Base-by-base conservation (phyloP, 2,797 vertebrate genomes). In the Coccyzus lansbergi region DNA sequence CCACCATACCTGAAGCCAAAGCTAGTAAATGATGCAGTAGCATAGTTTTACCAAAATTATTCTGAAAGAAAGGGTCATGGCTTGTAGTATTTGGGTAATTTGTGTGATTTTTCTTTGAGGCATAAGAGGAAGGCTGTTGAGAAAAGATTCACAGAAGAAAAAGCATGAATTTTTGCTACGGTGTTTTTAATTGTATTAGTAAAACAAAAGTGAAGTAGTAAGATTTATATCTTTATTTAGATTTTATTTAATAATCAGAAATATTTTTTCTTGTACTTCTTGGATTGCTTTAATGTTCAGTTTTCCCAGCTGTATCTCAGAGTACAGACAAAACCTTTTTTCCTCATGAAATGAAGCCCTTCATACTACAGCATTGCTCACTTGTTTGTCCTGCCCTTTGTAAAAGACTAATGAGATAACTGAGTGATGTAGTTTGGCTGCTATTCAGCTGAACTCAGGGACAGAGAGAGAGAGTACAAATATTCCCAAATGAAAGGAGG, bases 371-470 rank as follows among this genome's bases (percentile, higher is more conserved):
- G 60, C 0, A 0, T 72, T 94, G 51, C 63, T 95, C 79, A 29
- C 69, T 95, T 91, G 53, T 83, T 83, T 94, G 69, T 72, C 86
- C 64, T 95, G 74, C 83, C 63, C 83, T 91, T 90, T 91, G 38
- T 67, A 33, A 83, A 68, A 86, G 72, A 87, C 76, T 91, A 75
- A 92, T 90, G 92, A 91, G 86, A 75, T 59, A 92, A 93, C 11
- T 82, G 76, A 93, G 59, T 86, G 92, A 95, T 94, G 89, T 33
- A 79, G 62, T 69, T 84, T 92, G 93, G 93, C 92, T 90, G 79
- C 76, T 75, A 12, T 62, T 72, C 95, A 94, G 84, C 34, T 93
- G 86, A 95, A 95, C 82, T 92, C 79, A 16, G 86, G 51, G 59
- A 84, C 75, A 70, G 7, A 36, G 21, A 44, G 8, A 72, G 29